Evolutionary conservation across 2,888 invertebrate genomes (phyloP).

Genomic region (Drosophila prostipennis): DNA sequence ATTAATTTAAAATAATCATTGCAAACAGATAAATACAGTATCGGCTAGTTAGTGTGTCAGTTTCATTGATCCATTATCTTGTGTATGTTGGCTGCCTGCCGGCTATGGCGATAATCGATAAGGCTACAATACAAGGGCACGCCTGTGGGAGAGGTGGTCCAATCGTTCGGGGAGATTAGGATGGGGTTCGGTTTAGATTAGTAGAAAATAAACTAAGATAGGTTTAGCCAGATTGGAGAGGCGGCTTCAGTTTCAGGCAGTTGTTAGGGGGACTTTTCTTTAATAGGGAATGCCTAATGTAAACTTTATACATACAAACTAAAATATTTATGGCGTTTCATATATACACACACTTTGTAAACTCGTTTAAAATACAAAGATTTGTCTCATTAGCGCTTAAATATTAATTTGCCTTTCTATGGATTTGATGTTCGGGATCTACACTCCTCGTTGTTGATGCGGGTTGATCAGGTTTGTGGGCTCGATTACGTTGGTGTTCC

Average conservation of each 20-base stretch:
- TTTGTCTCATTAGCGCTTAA: constrained; percentile 61
- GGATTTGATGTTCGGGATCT: constrained; percentile 5
- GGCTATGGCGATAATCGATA: constrained; percentile 19
- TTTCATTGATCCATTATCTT: constrained; percentile 23
- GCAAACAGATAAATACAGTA: constrained; percentile 71
- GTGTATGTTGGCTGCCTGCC: constrained; percentile 28
- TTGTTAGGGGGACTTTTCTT: constrained; percentile 22
- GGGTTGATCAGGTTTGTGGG: neutral
- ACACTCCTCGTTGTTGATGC: neutral
- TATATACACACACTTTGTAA: constrained; percentile 63
- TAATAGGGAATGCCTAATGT: constrained; percentile 68
- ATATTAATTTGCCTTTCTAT: constrained; percentile 49
- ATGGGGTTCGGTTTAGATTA: constrained; percentile 1
- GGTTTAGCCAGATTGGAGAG: constrained; percentile 15
- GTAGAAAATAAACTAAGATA: constrained; percentile 12
- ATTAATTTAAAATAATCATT: constrained; percentile 70
- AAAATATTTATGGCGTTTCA: constrained; percentile 66
- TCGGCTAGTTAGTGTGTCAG: constrained; percentile 55
- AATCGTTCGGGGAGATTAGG: neutral
- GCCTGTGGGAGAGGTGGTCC: constrained; percentile 13
- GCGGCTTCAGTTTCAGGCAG: constrained; percentile 16
- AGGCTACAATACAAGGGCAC: constrained; percentile 32
- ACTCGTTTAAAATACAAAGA: constrained; percentile 55
- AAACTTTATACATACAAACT: constrained; percentile 63
- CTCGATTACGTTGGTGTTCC: constrained; percentile 5